Conservation (phyloP, 1,140 invertebrate species). For the Chrysomallon squamiferum region DNA sequence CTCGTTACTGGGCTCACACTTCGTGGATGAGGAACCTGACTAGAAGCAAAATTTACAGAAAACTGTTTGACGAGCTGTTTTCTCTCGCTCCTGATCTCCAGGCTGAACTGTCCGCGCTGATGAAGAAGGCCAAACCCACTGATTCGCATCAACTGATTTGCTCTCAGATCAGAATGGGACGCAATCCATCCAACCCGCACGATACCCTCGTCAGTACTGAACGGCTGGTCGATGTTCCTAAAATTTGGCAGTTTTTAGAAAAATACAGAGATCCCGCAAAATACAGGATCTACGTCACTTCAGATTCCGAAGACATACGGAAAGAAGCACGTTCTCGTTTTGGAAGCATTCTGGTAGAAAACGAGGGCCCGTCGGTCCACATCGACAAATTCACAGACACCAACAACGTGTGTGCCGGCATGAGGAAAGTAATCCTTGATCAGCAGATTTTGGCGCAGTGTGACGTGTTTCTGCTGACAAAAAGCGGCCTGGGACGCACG, state of each 20-base stretch:
- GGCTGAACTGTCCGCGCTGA: not conserved
- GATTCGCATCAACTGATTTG: conserved; percentile 12
- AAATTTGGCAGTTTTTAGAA: conserved; percentile 18
- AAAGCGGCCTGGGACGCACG: conserved; percentile 1
- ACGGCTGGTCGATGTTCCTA: not conserved
- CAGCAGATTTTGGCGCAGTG: conserved; percentile 20
- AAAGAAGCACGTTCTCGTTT: conserved; percentile 5
- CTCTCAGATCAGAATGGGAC: conserved; percentile 13
- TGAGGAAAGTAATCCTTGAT: conserved; percentile 16
- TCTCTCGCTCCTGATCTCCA: not conserved
- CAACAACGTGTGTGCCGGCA: conserved; percentile 1
- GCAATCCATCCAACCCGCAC: conserved; percentile 3
- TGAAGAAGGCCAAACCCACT: not conserved
- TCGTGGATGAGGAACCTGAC: conserved; percentile 13
- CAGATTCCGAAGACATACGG: conserved; percentile 15
- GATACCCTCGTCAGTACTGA: not conserved
- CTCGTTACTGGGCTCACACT: conserved; percentile 1
- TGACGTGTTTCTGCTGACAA: conserved; percentile 24
- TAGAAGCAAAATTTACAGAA: conserved; percentile 3
- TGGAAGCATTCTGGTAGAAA: not conserved
- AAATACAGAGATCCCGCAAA: not conserved
- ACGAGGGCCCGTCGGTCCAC: conserved; percentile 4
- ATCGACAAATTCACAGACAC: not conserved
- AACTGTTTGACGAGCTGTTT: conserved; percentile 9
- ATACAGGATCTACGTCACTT: conserved; percentile 22